A percentile compares a stretch with the other conserved stretches of the same genome.
Evolutionary conservation across 2,797 vertebrate genomes (phyloP).

Genomic region (Chrysolophus pictus): DNA sequence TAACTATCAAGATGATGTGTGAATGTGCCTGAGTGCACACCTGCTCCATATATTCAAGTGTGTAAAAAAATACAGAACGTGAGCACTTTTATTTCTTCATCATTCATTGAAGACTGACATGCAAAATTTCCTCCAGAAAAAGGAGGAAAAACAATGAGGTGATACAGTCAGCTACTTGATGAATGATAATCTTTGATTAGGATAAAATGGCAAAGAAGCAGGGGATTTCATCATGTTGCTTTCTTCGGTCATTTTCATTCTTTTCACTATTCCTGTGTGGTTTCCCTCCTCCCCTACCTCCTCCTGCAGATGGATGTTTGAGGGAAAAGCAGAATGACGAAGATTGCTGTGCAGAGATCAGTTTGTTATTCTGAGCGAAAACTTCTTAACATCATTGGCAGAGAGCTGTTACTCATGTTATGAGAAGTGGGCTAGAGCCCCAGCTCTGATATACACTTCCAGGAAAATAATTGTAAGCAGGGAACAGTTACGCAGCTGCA

Average conservation of each 20-base stretch:
- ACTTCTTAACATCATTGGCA: conserved; percentile 27
- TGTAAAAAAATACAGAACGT: not conserved
- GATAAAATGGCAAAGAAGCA: not conserved
- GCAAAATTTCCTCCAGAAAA: not conserved
- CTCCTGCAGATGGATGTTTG: not conserved
- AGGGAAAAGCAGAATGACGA: conserved; percentile 13
- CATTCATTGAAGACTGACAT: not conserved
- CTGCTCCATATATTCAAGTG: not conserved
- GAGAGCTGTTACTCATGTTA: not conserved
- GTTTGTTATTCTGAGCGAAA: conserved; percentile 38
- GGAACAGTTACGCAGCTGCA: not conserved
- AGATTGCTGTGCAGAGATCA: conserved; percentile 17
- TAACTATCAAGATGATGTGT: not conserved
- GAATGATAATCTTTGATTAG: not conserved
- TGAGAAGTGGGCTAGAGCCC: not conserved
- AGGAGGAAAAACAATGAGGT: not conserved
- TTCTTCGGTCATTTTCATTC: not conserved
- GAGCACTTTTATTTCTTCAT: not conserved
- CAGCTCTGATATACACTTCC: conserved; percentile 37
- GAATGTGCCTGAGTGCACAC: not conserved
- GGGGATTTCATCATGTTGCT: not conserved
- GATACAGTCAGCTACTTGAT: not conserved
- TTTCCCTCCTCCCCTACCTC: not conserved
- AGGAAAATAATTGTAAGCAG: conserved; percentile 31
- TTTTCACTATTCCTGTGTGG: conserved; percentile 17